These are phyloP conservation scores for Archivesica marissinica DNA, from an alignment of 1,140 invertebrate species.

Conservation along the genomic window DNA sequence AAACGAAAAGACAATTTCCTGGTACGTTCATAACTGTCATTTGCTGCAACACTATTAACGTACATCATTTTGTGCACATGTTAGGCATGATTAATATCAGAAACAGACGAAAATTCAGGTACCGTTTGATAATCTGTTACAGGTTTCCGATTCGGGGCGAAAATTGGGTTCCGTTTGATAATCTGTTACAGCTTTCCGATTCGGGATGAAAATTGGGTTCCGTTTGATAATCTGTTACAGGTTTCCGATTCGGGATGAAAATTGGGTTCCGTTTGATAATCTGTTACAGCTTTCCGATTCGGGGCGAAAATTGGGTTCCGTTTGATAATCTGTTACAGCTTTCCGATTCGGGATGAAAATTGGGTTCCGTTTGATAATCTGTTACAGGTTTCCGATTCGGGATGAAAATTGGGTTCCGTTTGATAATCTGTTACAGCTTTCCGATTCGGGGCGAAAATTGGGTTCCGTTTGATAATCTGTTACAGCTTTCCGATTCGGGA, in stretches of 20 bases:
- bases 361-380: background rate
- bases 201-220: slow-evolving; percentile 49
- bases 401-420: slow-evolving; percentile 28
- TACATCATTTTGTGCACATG: slow-evolving; percentile 24
- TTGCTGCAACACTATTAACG: slow-evolving; percentile 11
- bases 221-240: slow-evolving; percentile 47
- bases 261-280: background rate
- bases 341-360: slow-evolving; percentile 64
- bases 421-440: slow-evolving; percentile 56
- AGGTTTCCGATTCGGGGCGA: slow-evolving; percentile 69
- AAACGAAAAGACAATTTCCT: no score
- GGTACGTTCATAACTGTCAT: no score
- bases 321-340: slow-evolving; percentile 52
- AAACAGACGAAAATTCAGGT: slow-evolving; percentile 14
- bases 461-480: slow-evolving; percentile 7
- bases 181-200: slow-evolving; percentile 63
- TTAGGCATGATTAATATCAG: slow-evolving; percentile 30
- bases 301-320: slow-evolving; percentile 29
- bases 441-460: slow-evolving; percentile 62
- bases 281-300: slow-evolving; percentile 65
- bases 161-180: slow-evolving; percentile 6
- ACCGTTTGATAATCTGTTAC: slow-evolving; percentile 13
- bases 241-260: slow-evolving; percentile 64
- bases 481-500: slow-evolving; percentile 66
- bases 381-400: slow-evolving; percentile 66